Conservation (phyloP, 2,113 vertebrate species). For the Pipa parva region DNA sequence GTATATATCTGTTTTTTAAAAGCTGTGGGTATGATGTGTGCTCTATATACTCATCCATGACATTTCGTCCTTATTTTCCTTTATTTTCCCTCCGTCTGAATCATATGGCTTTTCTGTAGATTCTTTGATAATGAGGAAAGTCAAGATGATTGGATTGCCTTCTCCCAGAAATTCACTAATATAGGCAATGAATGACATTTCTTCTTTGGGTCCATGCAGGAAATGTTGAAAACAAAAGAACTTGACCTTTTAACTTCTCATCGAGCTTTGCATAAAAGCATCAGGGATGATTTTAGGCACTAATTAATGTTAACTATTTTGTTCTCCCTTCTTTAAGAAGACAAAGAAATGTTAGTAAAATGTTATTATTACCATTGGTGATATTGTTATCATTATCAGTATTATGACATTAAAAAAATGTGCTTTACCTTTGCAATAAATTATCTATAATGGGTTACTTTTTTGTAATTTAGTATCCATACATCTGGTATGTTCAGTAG, state of each 20-base stretch:
- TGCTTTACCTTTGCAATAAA: too few relatives aligned
- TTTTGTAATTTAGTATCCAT: too few relatives aligned
- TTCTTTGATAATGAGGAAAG: slow-evolving; percentile 17
- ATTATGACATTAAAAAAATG: too few relatives aligned
- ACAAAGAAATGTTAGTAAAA: not conserved
- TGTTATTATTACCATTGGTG: too few relatives aligned
- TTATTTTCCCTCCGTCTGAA: not conserved
- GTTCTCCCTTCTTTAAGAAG: not conserved
- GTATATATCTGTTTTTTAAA: too few relatives aligned
- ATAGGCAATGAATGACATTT: slow-evolving; percentile 4
- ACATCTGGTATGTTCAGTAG: too few relatives aligned
- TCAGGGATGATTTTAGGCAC: not conserved
- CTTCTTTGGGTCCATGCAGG: slow-evolving; percentile 5
- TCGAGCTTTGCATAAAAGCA: not conserved
- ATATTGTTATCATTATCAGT: too few relatives aligned
- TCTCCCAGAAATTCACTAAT: not conserved
- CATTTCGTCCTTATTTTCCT: not conserved
- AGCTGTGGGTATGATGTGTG: not conserved
- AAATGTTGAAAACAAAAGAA: not conserved
- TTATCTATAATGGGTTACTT: too few relatives aligned
- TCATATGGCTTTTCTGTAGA: not conserved
- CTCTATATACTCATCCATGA: slow-evolving; percentile 1
- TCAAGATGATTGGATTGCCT: slow-evolving; percentile 1
- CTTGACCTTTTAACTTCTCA: slow-evolving; percentile 3
- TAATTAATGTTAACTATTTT: slow-evolving; percentile 8